phyloP scores from a whole-genome alignment of 2,888 invertebrate genomes.

The Diogma glabrata region DNA sequence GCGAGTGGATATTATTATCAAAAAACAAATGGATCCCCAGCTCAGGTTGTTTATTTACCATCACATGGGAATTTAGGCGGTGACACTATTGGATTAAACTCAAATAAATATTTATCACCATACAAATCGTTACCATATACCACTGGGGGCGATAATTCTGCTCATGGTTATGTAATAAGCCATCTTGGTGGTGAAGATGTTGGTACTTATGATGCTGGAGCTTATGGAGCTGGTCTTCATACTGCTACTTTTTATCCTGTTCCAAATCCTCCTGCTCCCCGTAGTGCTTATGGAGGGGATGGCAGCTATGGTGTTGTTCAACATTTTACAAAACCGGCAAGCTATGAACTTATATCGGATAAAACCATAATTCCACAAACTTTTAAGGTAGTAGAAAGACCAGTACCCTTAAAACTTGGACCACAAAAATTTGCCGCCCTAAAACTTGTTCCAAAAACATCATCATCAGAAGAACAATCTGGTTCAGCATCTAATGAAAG shows the following conservation, averaged over 20 bases:
- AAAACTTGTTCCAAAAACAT: background rate
- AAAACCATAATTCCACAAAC: too few relatives aligned
- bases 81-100: background rate
- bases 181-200: background rate
- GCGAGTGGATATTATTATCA: slow-evolving; percentile 9
- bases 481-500: background rate
- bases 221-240: too few relatives aligned
- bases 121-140: background rate
- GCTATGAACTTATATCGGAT: too few relatives aligned
- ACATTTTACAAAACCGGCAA: too few relatives aligned
- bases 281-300: background rate
- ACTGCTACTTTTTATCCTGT: background rate
- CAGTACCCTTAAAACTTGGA: too few relatives aligned
- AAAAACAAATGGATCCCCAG: background rate
- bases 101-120: too few relatives aligned
- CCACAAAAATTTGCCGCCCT: too few relatives aligned
- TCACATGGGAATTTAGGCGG: background rate
- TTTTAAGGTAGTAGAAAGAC: too few relatives aligned
- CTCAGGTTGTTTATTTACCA: slow-evolving; percentile 1
- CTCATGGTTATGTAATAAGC: background rate
- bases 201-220: background rate
- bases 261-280: background rate
- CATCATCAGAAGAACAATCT: background rate
- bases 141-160: background rate
- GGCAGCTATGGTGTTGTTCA: background rate